A percentile compares a stretch with the other conserved stretches of the same genome.
phyloP scores from a whole-genome alignment of 1,140 invertebrate species.

The Steinernema feltiae region DNA sequence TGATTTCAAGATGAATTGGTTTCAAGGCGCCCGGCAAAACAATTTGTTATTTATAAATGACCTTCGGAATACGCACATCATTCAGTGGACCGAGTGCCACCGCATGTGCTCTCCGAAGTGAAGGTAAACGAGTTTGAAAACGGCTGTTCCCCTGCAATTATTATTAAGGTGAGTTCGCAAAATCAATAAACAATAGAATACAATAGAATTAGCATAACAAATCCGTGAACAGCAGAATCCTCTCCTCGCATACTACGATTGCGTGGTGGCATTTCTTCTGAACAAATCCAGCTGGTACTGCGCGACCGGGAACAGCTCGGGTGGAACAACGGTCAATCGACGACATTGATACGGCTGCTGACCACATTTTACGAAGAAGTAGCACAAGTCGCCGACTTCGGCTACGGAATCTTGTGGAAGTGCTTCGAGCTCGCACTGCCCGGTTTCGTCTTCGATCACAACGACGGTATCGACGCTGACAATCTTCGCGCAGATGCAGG shows the following conservation, averaged over 20 bases:
- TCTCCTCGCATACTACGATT: neutral
- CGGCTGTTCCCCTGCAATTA: no score
- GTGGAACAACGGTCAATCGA: neutral
- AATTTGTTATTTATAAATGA: neutral
- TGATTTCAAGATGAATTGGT: no score
- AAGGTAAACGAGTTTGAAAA: no score
- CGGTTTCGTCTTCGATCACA: neutral
- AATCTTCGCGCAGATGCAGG: slow-evolving; percentile 13
- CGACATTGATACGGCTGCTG: neutral
- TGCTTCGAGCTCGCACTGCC: neutral
- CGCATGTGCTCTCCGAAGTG: no score
- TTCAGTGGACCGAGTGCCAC: no score
- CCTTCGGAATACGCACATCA: neutral
- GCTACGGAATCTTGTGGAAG: neutral
- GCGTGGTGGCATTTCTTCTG: neutral
- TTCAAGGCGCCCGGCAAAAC: no score
- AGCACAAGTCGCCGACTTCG: neutral
- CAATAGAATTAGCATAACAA: no score
- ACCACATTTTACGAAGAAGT: neutral
- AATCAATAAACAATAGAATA: no score
- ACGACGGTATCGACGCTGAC: neutral
- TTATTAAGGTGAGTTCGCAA: no score
- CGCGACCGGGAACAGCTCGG: neutral
- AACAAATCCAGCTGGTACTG: neutral
- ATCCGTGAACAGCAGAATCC: neutral